phyloP scores from a whole-genome alignment of 2,113 vertebrate genomes.

The Lucifuga dentata region DNA sequence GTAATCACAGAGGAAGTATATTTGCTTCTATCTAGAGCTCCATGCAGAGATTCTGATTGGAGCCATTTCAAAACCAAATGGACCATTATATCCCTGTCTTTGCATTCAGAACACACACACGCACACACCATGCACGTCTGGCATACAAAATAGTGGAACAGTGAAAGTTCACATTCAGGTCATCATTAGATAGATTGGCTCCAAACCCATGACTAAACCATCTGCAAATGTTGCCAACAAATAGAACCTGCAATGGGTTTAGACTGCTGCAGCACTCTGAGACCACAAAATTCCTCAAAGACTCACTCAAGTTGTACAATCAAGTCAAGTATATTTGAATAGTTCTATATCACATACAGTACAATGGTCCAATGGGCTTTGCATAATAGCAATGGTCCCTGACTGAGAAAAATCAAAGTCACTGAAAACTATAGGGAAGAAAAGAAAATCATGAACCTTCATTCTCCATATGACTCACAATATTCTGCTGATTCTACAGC shows the following conservation, averaged over 20 bases:
- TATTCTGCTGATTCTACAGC: not conserved
- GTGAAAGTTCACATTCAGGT: not conserved
- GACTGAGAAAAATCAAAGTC: too few relatives aligned
- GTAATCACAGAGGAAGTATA: not conserved
- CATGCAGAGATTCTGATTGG: constrained; percentile 2
- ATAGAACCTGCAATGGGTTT: too few relatives aligned
- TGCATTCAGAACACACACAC: constrained; percentile 1
- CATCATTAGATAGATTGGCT: not conserved
- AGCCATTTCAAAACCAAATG: constrained; percentile 4
- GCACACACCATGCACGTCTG: not conserved
- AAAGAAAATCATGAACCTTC: constrained; percentile 17
- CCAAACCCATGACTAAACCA: too few relatives aligned
- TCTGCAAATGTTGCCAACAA: not conserved
- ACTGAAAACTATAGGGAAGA: too few relatives aligned
- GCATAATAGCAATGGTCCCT: too few relatives aligned
- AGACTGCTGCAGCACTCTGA: too few relatives aligned
- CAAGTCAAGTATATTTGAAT: too few relatives aligned
- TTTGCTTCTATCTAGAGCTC: not conserved
- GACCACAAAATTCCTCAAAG: too few relatives aligned
- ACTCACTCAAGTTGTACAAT: too few relatives aligned
- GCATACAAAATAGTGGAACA: too few relatives aligned
- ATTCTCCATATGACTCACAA: not conserved
- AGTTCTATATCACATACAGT: too few relatives aligned
- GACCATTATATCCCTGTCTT: not conserved
- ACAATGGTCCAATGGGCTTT: too few relatives aligned